phyloP scores from a whole-genome alignment of 1,140 invertebrate genomes.

The Manduca sexta region DNA sequence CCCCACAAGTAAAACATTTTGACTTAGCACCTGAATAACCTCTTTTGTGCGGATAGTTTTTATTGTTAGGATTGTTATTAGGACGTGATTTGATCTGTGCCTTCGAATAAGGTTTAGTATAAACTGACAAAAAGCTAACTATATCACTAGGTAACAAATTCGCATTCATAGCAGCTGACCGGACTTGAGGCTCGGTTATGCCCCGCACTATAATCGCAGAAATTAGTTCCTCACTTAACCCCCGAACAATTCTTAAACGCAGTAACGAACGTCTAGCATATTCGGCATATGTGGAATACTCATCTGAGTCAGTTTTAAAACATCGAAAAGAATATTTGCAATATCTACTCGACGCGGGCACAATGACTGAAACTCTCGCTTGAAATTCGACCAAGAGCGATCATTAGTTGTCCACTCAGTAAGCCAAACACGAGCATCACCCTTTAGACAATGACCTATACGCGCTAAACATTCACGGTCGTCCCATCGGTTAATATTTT shows the following conservation, averaged over 20 bases:
- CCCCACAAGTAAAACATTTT: slow-evolving; percentile 6
- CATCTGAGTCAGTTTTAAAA: slow-evolving; percentile 15
- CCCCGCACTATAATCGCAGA: slow-evolving; percentile 11
- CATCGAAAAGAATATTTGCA: slow-evolving; percentile 18
- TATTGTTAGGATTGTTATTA: too few relatives aligned
- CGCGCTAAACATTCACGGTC: slow-evolving; percentile 22
- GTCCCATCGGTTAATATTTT: slow-evolving; percentile 13
- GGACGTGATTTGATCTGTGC: too few relatives aligned
- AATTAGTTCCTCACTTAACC: slow-evolving; percentile 16
- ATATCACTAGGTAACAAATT: slow-evolving; percentile 7
- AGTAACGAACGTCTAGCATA: slow-evolving; percentile 16
- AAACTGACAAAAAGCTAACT: slow-evolving; percentile 18
- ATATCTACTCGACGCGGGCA: slow-evolving; percentile 4
- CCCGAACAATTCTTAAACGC: slow-evolving; percentile 10
- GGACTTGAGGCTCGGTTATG: slow-evolving; percentile 14
- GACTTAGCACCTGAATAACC: too few relatives aligned
- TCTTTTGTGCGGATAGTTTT: too few relatives aligned
- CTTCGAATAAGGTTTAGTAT: slow-evolving; percentile 4
- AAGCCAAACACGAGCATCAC: slow-evolving; percentile 4
- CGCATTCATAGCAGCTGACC: slow-evolving; percentile 19
- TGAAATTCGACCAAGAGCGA: slow-evolving; percentile 7
- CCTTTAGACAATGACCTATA: slow-evolving; percentile 10
- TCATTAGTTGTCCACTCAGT: slow-evolving; percentile 1
- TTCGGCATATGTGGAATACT: slow-evolving; percentile 19
- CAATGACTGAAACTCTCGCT: slow-evolving; percentile 3